Conservation (phyloP, 1,140 invertebrate species). For the Samia ricini region DNA sequence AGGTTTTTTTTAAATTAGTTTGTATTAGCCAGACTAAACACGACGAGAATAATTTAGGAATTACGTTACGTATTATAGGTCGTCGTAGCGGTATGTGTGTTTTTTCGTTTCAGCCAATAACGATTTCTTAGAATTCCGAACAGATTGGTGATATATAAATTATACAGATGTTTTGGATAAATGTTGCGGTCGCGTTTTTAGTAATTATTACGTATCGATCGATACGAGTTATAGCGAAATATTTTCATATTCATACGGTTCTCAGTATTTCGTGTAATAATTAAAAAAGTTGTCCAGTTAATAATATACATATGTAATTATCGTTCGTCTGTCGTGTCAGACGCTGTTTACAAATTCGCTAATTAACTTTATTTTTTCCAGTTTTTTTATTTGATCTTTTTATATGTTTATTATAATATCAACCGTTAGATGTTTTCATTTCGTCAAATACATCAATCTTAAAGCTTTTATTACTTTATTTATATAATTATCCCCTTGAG, state of each 20-base stretch:
- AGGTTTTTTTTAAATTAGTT: no score
- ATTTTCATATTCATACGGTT: neutral
- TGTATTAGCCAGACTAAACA: conserved; percentile 1
- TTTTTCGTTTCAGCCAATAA: conserved; percentile 5
- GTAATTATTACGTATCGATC: neutral
- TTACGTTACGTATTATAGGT: neutral
- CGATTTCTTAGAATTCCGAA: neutral
- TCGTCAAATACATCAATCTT: neutral
- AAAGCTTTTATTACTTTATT: neutral
- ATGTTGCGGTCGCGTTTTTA: neutral
- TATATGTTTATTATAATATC: neutral
- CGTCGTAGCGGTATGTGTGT: no score
- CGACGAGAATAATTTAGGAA: neutral
- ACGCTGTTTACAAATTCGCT: neutral
- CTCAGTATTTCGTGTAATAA: neutral
- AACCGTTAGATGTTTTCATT: neutral
- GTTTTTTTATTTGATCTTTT: neutral
- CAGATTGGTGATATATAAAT: neutral
- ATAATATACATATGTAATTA: neutral
- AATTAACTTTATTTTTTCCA: neutral
- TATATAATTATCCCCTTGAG: neutral
- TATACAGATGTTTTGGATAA: neutral
- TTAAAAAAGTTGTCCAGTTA: neutral
- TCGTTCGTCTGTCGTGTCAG: neutral
- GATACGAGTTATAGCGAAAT: neutral